Evolutionary conservation across 2,888 invertebrate species (phyloP), one percentile per base, ranked within the genome.

Genomic region (Lithophane semibrunnea): DNA sequence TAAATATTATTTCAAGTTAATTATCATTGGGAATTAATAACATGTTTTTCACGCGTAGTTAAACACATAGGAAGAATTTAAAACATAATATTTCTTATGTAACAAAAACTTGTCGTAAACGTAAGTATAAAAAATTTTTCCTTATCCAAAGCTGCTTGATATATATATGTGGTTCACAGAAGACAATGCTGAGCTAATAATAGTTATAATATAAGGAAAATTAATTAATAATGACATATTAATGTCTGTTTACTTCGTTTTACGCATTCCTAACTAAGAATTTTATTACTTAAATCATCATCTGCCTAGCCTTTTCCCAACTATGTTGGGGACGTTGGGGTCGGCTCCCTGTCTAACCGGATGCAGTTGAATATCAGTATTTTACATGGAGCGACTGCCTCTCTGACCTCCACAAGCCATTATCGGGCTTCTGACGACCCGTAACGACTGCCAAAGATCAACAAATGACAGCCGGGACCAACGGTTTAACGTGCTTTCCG

Each of bases 201-300:
- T 81, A 85, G 75, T 58, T 54, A 5, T 54, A 61, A 65, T 42
- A 75, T 70, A 71, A 75, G 75, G 76, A 88, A 83, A 80, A 78
- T 58, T 52, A 29, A 63, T 75, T 56, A 77, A 66, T 77, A 77
- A 79, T 75, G n/a, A 74, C 61, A 73, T 75, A 63, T 75, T 75
- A 75, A 61, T 75, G 74, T 76, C 29, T 42, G 68, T 68, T 61
- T 52, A 68, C 54, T 75, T 60, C 13, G 49, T 37, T 56, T 42
- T 52, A 29, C 12, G 44, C 63, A 77, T 54, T 52, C 68, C 44
- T 12, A 47, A 9, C 8, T 16, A 37, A 61, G 44, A n/a, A 37
- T 54, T 61, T 16, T 44, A 42, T 60, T 60, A 37, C 37, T 37
- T 37, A 37, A 37, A 29, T 1, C 29, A 29, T 29, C 29, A 29